A percentile compares a stretch with the other conserved stretches of the same genome.
Conservation (phyloP, 1,140 invertebrate species). For the Drusus annulatus region DNA sequence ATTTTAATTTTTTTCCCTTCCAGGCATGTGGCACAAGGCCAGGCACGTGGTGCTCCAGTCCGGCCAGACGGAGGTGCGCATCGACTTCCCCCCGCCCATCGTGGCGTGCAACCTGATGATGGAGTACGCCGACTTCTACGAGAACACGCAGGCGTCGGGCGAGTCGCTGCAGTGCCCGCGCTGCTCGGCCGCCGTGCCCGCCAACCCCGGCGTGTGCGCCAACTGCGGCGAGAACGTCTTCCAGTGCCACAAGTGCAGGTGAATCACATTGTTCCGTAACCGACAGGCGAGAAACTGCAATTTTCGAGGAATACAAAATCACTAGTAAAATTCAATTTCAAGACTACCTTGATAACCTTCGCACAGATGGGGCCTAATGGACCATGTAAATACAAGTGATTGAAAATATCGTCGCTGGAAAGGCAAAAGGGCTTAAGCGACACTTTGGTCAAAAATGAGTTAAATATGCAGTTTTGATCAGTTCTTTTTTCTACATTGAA, state of each 20-base stretch:
- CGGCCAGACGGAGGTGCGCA: slow-evolving; percentile 94
- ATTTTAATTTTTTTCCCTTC: slow-evolving; percentile 11
- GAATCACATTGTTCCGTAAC: slow-evolving; percentile 44
- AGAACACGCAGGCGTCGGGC: slow-evolving; percentile 83
- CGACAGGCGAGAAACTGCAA: too few species aligned
- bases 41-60: slow-evolving; percentile 91
- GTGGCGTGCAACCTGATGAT: slow-evolving; percentile 99
- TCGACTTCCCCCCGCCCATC: slow-evolving; percentile 96
- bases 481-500: too few species aligned
- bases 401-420: too few species aligned
- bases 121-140: slow-evolving; percentile 98
- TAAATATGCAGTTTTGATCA: too few species aligned
- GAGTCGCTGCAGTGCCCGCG: slow-evolving; percentile 97
- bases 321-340: too few species aligned
- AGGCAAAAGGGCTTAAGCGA: too few species aligned
- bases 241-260: slow-evolving; percentile 97
- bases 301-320: too few species aligned
- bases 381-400: too few species aligned
- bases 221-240: slow-evolving; percentile 99
- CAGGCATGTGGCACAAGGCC: slow-evolving; percentile 95
- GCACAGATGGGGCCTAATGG: too few species aligned
- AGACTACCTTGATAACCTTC: too few species aligned
- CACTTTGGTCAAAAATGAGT: too few species aligned
- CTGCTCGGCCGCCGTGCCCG: slow-evolving; percentile 95
- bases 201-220: slow-evolving; percentile 96